Evolutionary conservation across 2,888 invertebrate species (phyloP).

Genomic region (Acanthosepion pharaonis): DNA sequence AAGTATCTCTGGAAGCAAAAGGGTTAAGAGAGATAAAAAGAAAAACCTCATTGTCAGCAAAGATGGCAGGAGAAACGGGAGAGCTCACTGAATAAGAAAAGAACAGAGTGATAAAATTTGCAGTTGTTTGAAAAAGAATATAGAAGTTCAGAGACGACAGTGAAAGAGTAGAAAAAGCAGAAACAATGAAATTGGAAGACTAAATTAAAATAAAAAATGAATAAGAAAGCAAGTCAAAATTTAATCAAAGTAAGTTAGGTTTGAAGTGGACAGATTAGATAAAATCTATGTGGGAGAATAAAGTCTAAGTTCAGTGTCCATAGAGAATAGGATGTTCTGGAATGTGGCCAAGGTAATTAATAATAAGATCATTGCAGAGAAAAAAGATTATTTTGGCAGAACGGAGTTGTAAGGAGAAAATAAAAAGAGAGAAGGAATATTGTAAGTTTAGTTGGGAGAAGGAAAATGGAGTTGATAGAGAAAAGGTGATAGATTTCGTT

Average conservation of each 20-base stretch:
- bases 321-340: background rate
- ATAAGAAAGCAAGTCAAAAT: background rate
- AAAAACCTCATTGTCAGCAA: too few relatives aligned
- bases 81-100: too few relatives aligned
- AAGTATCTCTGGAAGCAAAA: too few relatives aligned
- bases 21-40: too few relatives aligned
- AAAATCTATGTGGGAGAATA: background rate
- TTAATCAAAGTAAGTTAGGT: background rate
- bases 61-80: too few relatives aligned
- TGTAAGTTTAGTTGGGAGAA: background rate
- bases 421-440: background rate
- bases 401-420: background rate
- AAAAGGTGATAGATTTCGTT: background rate
- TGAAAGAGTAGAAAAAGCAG: background rate
- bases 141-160: background rate
- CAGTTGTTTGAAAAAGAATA: background rate
- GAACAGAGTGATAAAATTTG: too few relatives aligned
- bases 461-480: background rate
- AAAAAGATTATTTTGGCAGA: background rate
- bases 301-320: background rate
- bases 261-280: background rate
- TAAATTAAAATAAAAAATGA: background rate
- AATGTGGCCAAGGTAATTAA: conserved; percentile 20
- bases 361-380: background rate
- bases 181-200: background rate